Conservation (phyloP, 2,797 vertebrate genomes). For the Thaleichthys pacificus region DNA sequence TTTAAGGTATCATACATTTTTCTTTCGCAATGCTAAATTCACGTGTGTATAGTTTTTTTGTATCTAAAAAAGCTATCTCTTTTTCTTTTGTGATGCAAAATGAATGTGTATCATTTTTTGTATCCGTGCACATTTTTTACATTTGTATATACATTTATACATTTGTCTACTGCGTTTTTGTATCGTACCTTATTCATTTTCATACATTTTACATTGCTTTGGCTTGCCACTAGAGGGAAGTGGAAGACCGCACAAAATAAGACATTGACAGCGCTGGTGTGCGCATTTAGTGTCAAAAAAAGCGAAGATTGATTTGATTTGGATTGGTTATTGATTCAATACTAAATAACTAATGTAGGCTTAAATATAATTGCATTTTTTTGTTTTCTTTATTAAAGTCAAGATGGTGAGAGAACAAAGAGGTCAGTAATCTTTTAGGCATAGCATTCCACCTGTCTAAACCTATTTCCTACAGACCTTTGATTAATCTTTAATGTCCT, state of each 20-base stretch:
- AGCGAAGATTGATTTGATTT: not conserved
- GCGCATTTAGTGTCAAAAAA: no score
- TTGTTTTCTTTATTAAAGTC: not conserved
- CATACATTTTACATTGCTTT: not conserved
- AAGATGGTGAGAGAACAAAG: not conserved
- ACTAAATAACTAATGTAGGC: no score
- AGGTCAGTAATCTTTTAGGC: constrained; percentile 39
- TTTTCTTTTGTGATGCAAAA: no score
- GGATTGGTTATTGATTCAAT: not conserved
- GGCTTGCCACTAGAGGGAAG: not conserved
- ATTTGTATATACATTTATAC: no score
- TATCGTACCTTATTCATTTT: not conserved
- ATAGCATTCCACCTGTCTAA: constrained; percentile 75
- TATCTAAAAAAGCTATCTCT: no score
- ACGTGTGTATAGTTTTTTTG: no score
- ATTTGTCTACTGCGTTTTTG: no score
- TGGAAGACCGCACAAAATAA: not conserved
- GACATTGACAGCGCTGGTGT: not conserved
- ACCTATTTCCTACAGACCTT: constrained; percentile 69
- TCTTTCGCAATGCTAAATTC: no score
- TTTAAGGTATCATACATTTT: no score
- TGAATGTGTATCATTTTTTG: no score
- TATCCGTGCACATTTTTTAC: no score
- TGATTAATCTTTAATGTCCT: constrained; percentile 57
- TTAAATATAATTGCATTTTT: no score